Evolutionary conservation across 2,797 vertebrate species (phyloP).

Genomic region (Buceros bicornis): DNA sequence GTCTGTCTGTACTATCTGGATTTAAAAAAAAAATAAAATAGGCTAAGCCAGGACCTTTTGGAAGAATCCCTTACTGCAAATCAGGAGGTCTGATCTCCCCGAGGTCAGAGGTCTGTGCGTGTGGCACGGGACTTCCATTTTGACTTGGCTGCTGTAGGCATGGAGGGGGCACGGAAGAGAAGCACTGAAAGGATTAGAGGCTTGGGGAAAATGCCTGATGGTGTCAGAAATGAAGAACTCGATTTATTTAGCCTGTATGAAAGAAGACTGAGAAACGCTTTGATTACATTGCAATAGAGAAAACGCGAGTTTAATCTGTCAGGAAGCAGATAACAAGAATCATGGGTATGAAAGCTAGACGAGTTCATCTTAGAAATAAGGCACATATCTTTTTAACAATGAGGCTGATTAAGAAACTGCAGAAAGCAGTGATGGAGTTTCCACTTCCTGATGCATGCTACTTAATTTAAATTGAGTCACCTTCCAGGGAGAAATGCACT

Average conservation of each 20-base stretch:
- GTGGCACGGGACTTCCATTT: background rate
- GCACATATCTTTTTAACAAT: slow-evolving; percentile 1
- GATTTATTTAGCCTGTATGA: background rate
- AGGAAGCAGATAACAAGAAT: slow-evolving; percentile 22
- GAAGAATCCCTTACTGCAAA: background rate
- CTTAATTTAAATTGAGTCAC: slow-evolving; percentile 43
- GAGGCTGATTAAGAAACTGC: slow-evolving; percentile 24
- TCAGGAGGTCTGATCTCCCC: background rate
- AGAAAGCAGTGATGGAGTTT: slow-evolving; percentile 1
- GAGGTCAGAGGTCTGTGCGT: background rate
- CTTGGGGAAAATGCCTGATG: background rate
- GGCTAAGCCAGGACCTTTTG: background rate
- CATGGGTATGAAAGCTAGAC: slow-evolving; percentile 6
- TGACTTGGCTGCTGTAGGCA: background rate
- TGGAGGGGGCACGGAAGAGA: background rate
- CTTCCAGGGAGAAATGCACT: background rate
- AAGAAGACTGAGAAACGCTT: slow-evolving; percentile 3
- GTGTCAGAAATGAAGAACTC: background rate
- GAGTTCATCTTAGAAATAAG: background rate
- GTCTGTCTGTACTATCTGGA: background rate
- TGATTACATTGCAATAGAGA: background rate
- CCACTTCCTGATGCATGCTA: background rate
- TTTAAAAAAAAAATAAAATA: background rate
- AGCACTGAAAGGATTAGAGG: background rate
- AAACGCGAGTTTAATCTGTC: background rate